Evolutionary conservation across 2,888 invertebrate species (phyloP), one percentile per base, ranked within the genome.

Genomic region (Nezara viridula): DNA sequence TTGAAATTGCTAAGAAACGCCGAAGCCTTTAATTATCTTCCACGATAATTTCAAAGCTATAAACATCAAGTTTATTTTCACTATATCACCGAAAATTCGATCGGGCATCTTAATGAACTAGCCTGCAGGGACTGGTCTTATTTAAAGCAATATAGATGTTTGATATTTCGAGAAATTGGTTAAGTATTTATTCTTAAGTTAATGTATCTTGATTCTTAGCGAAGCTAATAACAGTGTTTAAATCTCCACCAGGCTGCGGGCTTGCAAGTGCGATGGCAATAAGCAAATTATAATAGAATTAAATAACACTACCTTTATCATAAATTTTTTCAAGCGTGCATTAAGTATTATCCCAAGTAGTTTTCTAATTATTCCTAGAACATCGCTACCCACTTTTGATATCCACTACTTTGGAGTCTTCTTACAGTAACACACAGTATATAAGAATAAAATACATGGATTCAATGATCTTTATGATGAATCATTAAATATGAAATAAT

Each of bases 131-230:
- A 24, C 12, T 2, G n/a, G n/a, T n/a, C 5, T 55, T n/a, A 55
- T 55, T 55, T 55, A n/a, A n/a, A 55, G 55, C 55, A n/a, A n/a
- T 55, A 55, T 55, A 55, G 55, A 55, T 55, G 55, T n/a, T 12
- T 55, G 55, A 55, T 55, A 55, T 55, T 55, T n/a, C n/a, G 10
- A 55, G n/a, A 55, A 55, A 7, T 21, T 55, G 6, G 50, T 55
- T 55, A 55, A 55, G 55, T 55, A n/a, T 55, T n/a, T n/a, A n/a
- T 7, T 55, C 55, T n/a, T n/a, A 55, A 55, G n/a, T 55, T 55
- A 55, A 55, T 55, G n/a, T n/a, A 9, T 52, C 24, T 7, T n/a
- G 55, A n/a, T 55, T n/a, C 55, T 55, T 55, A 55, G n/a, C n/a
- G 7, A 24, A 55, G n/a, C 10, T 55, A 24, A 55, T 55, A 55